A percentile compares a stretch with the other conserved stretches of the same genome.
These are phyloP conservation scores for Tetragonisca angustula DNA, from an alignment of 2,888 invertebrate genomes.

Conservation along the genomic window DNA sequence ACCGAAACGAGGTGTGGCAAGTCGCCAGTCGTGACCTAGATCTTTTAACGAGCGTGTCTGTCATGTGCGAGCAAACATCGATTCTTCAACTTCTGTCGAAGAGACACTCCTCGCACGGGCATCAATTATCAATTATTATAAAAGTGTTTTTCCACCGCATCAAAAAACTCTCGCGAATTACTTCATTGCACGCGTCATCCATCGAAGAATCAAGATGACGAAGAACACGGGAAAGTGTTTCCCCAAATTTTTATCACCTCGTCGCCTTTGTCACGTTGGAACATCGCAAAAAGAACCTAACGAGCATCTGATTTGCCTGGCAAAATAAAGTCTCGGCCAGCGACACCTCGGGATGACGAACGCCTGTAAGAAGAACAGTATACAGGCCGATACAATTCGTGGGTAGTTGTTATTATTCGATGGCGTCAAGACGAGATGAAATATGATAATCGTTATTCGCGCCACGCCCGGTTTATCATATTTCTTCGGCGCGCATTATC, in stretches of 20 bases:
- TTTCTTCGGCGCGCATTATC: constrained; percentile 73
- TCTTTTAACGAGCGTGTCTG: too few species aligned
- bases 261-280: background rate
- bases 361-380: constrained; percentile 22
- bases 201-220: background rate
- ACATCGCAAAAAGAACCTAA: constrained; percentile 13
- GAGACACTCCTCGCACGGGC: too few species aligned
- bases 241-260: too few species aligned
- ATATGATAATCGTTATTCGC: constrained; percentile 76
- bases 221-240: too few species aligned
- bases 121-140: too few species aligned
- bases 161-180: too few species aligned
- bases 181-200: background rate
- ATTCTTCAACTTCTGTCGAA: too few species aligned
- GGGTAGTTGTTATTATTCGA: constrained; percentile 68
- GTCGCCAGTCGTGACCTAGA: too few species aligned
- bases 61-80: too few species aligned
- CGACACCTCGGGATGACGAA: constrained; percentile 32
- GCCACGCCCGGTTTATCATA: constrained; percentile 72
- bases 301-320: constrained; percentile 23
- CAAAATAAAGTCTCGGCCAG: constrained; percentile 24
- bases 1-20: too few species aligned
- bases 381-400: constrained; percentile 40
- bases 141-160: too few species aligned
- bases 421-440: constrained; percentile 72